Percentiles rank a stretch among this genome's conserved stretches.
These are phyloP conservation scores for Rhodophaea formosa DNA, from an alignment of 2,888 invertebrate species.

Conservation along the genomic window DNA sequence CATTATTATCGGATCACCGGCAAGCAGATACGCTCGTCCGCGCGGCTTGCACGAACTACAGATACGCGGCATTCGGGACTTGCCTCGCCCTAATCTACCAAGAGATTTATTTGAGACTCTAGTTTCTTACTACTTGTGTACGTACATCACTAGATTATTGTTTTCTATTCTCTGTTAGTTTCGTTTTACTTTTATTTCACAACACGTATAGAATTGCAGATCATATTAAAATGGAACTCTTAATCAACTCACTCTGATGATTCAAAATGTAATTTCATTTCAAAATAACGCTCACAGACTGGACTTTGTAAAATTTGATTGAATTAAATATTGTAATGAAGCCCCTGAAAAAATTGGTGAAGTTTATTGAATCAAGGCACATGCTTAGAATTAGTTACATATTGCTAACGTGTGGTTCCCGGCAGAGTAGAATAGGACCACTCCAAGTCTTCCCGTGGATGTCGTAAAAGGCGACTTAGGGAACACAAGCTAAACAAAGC, in stretches of 20 bases:
- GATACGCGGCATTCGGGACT: slow-evolving; percentile 51
- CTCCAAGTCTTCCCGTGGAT: too few species aligned
- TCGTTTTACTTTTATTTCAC: background rate
- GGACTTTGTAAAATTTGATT: background rate
- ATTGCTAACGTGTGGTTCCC: too few species aligned
- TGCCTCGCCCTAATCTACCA: slow-evolving; percentile 48
- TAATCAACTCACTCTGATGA: too few species aligned
- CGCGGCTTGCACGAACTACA: slow-evolving; percentile 61
- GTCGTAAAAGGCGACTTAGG: too few species aligned
- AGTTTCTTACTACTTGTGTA: slow-evolving; percentile 14
- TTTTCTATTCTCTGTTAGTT: slow-evolving; percentile 15
- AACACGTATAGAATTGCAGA: too few species aligned
- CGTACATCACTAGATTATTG: slow-evolving; percentile 19
- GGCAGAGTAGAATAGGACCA: too few species aligned
- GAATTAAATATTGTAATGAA: background rate
- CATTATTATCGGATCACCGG: slow-evolving; percentile 70
- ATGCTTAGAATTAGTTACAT: too few species aligned
- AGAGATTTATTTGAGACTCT: slow-evolving; percentile 43
- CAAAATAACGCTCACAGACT: background rate
- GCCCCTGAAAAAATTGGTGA: background rate
- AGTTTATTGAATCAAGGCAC: background rate
- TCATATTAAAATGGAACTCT: too few species aligned
- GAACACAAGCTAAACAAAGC: too few species aligned
- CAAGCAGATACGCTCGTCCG: slow-evolving; percentile 51
- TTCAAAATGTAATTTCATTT: too few species aligned